Conservation (phyloP, 2,113 vertebrate genomes). For the Mionectes macconnelli region DNA sequence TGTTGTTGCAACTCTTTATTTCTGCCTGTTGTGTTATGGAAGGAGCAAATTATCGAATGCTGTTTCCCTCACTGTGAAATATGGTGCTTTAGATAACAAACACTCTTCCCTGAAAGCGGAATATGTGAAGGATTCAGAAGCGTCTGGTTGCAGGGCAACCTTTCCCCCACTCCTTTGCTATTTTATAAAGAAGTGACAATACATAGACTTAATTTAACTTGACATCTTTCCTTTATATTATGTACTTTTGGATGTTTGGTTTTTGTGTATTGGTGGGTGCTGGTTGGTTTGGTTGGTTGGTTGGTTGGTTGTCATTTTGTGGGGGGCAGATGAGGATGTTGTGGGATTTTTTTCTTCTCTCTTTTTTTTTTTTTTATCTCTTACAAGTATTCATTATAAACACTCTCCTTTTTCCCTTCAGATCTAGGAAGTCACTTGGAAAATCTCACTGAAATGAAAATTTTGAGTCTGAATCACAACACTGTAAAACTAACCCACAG, state of each 20-base stretch:
- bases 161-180: neutral
- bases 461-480: neutral
- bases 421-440: neutral
- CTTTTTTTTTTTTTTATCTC: neutral
- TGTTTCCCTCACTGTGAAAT: neutral
- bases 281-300: neutral
- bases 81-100: neutral
- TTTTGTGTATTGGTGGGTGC: neutral
- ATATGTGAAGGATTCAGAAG: neutral
- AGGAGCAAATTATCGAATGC: neutral
- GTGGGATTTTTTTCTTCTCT: fast-evolving
- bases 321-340: fast-evolving
- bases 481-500: neutral
- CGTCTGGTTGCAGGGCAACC: neutral
- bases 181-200: neutral
- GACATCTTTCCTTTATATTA: neutral
- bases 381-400: neutral
- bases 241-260: neutral
- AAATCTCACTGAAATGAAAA: neutral
- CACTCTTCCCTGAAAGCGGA: neutral
- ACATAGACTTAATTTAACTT: neutral
- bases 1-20: neutral
- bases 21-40: neutral
- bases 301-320: fast-evolving
- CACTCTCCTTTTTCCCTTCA: neutral